These are phyloP conservation scores for Crossocerus cetratus DNA, from an alignment of 2,888 invertebrate species.

Conservation along the genomic window DNA sequence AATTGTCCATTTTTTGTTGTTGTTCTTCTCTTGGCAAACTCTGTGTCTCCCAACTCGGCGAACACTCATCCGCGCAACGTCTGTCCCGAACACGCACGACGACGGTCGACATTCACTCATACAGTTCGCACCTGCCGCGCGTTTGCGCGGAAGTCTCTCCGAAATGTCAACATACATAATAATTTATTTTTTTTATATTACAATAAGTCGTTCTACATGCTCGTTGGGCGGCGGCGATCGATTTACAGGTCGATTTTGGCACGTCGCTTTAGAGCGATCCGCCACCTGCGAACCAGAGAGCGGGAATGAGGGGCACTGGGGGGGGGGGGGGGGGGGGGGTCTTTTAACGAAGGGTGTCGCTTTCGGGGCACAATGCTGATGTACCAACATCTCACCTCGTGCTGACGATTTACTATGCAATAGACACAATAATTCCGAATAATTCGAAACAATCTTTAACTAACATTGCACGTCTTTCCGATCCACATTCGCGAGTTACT, in stretches of 20 bases:
- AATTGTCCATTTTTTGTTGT: too few relatives aligned
- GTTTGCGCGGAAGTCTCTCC: constrained; percentile 46
- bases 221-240: constrained; percentile 31
- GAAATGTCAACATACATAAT: constrained; percentile 60
- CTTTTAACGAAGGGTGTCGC: too few relatives aligned
- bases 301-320: background rate
- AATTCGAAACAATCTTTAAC: too few relatives aligned
- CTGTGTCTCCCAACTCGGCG: background rate
- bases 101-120: constrained; percentile 13
- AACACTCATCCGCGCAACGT: background rate
- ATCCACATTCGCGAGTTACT: too few relatives aligned
- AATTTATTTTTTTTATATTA: constrained; percentile 62
- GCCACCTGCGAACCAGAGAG: background rate
- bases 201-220: constrained; percentile 61
- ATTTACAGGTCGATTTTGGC: constrained; percentile 35
- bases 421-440: too few relatives aligned
- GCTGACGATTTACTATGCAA: too few relatives aligned
- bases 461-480: too few relatives aligned
- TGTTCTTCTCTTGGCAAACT: background rate
- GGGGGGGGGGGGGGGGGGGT: too few relatives aligned
- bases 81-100: constrained; percentile 47
- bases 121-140: constrained; percentile 29
- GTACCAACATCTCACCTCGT: too few relatives aligned
- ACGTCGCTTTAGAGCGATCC: constrained; percentile 21
- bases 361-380: too few relatives aligned